Base-by-base conservation (phyloP, 2,797 vertebrate species). In the Cuniculus paca region DNA sequence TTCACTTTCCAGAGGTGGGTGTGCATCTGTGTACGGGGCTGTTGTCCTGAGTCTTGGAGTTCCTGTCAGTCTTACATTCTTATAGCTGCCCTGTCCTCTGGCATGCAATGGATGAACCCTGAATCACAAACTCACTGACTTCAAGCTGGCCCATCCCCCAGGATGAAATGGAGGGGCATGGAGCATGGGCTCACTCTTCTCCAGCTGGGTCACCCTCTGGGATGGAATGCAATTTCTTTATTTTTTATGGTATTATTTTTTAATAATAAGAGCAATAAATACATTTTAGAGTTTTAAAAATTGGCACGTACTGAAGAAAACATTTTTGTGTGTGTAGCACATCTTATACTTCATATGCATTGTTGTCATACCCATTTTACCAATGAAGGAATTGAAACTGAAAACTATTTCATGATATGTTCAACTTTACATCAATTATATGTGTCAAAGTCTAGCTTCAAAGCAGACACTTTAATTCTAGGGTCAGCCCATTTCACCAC, bases 191-290 rank as follows among this genome's bases (percentile, higher is more conserved):
- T 54, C 52, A 54, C 16, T 54, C 52, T 54, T 52, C 52, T 54
- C 52, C 52, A 54, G 52, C 52, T 54, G 52, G 52, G 52, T 54
- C 17, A 54, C 16, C 52, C 52, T 3, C 52, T 14, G 5, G 16
- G 5, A 19, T 54, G 52, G 52, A 54, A 54, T 54, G 84, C 3
- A 78, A 11, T 54, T 56, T 86, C 8, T 34, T 4, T 56, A 7
- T 82, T 94, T 86, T 94, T 85, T 58, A 17, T 96, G 12, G 4
- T 74, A 24, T 94, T 97, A 10, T 24, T 36, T 70, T 48, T 48
- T 93, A 39, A 82, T 68, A 77, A 54, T 83, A n/a, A 70, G 88
- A 85, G 78, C 1, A 45, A 91, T 16, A 95, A 95, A 80, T 22
- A 36, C 28, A 82, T 90, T 56, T 52, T 77, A 58, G 65, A 91